Evolutionary conservation across 2,113 vertebrate species (phyloP).

Genomic region (Corythoichthys haematopterus): DNA sequence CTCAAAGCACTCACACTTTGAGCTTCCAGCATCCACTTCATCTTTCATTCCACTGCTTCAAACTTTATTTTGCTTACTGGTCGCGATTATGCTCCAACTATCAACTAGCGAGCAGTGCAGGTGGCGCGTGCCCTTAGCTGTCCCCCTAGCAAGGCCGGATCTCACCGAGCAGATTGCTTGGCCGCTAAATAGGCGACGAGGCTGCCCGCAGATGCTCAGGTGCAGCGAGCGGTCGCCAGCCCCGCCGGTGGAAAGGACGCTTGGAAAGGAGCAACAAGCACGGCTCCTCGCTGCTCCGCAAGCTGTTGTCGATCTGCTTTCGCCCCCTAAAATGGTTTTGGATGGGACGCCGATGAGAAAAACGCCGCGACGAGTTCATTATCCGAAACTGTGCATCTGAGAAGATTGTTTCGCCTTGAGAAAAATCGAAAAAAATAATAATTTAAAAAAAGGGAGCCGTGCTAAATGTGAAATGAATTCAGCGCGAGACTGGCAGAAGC

Average conservation of each 20-base stretch:
- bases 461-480: neutral
- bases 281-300: conserved; percentile 70
- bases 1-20: too few species aligned
- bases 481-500: conserved; percentile 16
- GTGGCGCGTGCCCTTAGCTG: conserved; percentile 23
- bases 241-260: conserved; percentile 48
- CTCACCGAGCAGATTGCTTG: conserved; percentile 67
- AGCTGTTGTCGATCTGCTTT: conserved; percentile 69
- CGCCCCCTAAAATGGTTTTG: conserved; percentile 22
- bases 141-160: conserved; percentile 33
- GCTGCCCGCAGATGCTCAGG: conserved; percentile 68
- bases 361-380: conserved; percentile 43
- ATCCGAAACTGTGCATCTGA: conserved; percentile 14
- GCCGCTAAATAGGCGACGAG: conserved; percentile 69
- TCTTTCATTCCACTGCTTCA: too few species aligned
- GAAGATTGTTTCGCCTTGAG: neutral
- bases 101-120: neutral
- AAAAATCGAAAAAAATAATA: neutral
- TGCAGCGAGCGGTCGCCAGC: conserved; percentile 48
- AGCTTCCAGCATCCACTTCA: too few species aligned
- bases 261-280: conserved; percentile 64
- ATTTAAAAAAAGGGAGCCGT: neutral
- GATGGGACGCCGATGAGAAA: conserved; percentile 1
- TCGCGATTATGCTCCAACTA: conserved; percentile 31
- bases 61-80: conserved; percentile 1